phyloP scores from a whole-genome alignment of 2,888 invertebrate species.

The Leptopilina myrica region DNA sequence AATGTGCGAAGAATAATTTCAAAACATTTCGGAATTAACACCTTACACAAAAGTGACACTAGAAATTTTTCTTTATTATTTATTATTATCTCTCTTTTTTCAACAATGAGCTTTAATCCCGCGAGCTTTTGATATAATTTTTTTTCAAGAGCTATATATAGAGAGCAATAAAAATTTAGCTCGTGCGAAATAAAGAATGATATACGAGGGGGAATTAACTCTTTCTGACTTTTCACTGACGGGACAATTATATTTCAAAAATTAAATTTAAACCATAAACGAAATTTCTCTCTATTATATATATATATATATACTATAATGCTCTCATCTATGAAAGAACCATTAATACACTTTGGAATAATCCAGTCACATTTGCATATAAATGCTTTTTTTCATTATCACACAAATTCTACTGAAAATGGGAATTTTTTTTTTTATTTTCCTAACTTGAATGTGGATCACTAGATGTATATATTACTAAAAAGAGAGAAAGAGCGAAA shows the following conservation, averaged over 20 bases:
- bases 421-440: background rate
- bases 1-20: background rate
- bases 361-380: slow-evolving; percentile 8
- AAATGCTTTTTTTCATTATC: background rate
- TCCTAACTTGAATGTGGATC: background rate
- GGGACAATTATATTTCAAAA: slow-evolving; percentile 1
- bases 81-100: background rate
- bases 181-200: slow-evolving; percentile 4
- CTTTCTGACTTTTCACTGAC: slow-evolving; percentile 7
- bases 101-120: background rate
- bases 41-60: background rate
- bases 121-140: slow-evolving; percentile 1
- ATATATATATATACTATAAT: background rate
- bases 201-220: slow-evolving; percentile 6
- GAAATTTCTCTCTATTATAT: background rate
- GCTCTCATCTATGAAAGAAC: background rate
- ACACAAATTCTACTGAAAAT: background rate
- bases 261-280: background rate
- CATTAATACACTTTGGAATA: slow-evolving; percentile 18
- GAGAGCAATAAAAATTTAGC: slow-evolving; percentile 5
- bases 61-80: background rate
- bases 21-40: background rate
- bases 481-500: no score
- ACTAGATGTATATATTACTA: no score
- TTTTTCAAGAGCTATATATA: background rate